phyloP scores from a whole-genome alignment of 37 sponge, comb jelly and placozoan species.

The Axinella damicornis region DNA sequence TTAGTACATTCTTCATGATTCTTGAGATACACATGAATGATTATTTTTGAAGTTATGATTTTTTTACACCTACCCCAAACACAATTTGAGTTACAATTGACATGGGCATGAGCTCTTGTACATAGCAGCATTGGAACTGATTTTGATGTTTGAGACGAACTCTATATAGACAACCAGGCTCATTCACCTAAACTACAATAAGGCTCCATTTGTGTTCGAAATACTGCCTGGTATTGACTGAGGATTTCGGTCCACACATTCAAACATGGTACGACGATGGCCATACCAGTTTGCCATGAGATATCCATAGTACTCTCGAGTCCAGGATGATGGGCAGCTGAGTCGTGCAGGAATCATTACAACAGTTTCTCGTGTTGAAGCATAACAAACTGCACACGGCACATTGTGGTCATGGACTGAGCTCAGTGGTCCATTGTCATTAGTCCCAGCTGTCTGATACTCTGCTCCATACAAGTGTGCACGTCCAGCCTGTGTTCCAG shows the following conservation, averaged over 20 bases:
- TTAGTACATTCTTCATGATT: too few species aligned
- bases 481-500: slow-evolving; percentile 17
- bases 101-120: too few species aligned
- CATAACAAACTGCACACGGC: slow-evolving; percentile 64
- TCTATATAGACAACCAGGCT: too few species aligned
- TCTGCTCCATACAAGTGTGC: slow-evolving; percentile 41
- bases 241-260: slow-evolving; percentile 45
- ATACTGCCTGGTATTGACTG: slow-evolving; percentile 29
- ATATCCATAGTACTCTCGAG: slow-evolving; percentile 52
- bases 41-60: too few species aligned
- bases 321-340: slow-evolving; percentile 47
- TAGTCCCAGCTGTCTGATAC: slow-evolving; percentile 20
- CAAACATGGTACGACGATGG: slow-evolving; percentile 16
- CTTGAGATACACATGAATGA: too few species aligned
- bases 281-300: slow-evolving; percentile 29
- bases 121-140: too few species aligned
- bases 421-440: background rate
- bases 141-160: too few species aligned
- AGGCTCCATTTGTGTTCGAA: slow-evolving; percentile 25
- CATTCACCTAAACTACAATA: slow-evolving; percentile 44
- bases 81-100: too few species aligned
- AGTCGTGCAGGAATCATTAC: slow-evolving; percentile 49
- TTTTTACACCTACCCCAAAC: too few species aligned
- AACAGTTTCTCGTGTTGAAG: background rate
- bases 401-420: slow-evolving; percentile 11